These are phyloP conservation scores for Hirtodrosophila histrioides DNA, from an alignment of 2,888 invertebrate genomes.

Conservation along the genomic window DNA sequence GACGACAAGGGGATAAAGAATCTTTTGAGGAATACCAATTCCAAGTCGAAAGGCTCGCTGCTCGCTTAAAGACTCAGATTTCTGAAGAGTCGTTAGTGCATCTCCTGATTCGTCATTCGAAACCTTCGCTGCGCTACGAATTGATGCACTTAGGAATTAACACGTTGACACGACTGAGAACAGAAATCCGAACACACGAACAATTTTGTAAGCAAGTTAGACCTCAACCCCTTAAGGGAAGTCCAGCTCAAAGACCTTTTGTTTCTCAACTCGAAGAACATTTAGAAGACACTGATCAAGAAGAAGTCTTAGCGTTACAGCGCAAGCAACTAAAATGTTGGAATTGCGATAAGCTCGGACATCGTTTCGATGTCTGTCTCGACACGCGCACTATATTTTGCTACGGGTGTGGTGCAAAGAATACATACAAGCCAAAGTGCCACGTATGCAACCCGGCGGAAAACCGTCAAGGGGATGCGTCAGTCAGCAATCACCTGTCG, in stretches of 20 bases:
- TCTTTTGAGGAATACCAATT: constrained; percentile 21
- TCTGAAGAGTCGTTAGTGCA: constrained; percentile 4
- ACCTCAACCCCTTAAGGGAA: no score
- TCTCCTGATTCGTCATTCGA: constrained; percentile 1
- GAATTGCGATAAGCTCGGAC: not conserved
- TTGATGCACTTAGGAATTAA: constrained; percentile 8
- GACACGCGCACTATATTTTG: constrained; percentile 4
- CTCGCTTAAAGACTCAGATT: not conserved
- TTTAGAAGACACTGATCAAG: no score
- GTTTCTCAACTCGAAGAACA: not conserved
- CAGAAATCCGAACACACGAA: constrained; percentile 7
- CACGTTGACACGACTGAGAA: constrained; percentile 3
- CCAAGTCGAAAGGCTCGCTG: constrained; percentile 3
- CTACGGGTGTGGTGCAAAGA: constrained; percentile 14
- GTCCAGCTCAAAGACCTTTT: not conserved
- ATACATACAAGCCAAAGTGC: constrained; percentile 8
- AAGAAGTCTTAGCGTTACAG: no score
- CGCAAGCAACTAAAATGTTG: constrained; percentile 1
- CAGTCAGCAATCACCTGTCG: not conserved
- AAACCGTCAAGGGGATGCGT: constrained; percentile 7
- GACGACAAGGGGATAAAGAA: constrained; percentile 4
- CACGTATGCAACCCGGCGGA: constrained; percentile 6
- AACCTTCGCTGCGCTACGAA: not conserved
- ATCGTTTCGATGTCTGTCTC: not conserved
- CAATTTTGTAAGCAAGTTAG: constrained; percentile 1